Base-by-base conservation (phyloP, 2,113 vertebrate species). In the Hyperopisus bebe region DNA sequence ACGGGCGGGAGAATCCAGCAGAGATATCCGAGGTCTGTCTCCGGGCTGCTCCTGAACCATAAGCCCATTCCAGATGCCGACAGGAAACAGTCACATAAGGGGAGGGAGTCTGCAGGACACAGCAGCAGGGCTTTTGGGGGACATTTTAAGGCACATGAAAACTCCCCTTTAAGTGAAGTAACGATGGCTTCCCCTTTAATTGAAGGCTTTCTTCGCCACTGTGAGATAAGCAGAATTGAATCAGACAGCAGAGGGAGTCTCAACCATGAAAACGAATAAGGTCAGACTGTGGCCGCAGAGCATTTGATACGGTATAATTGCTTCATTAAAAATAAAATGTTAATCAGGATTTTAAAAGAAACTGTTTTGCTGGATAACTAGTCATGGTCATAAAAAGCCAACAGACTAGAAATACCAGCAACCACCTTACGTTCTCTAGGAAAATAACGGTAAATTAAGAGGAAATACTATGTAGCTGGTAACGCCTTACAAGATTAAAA, bases 311-410 rank as follows among this genome's bases (percentile, higher is more conserved):
- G 46, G 24, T 86, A 24, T 86, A 86, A 86, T 35, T 86, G 47
- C 84, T 31, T 86, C 84, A 86, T 86, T 86, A 51, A 86, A 86
- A 86, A 86, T 31, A 86, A 86, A 86, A 50, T 1, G 47, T 27
- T 51, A 86, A 86, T 31, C 47, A 53, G 46, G 84, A 31, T 51
- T 84, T 21, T 50, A 86, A 53, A 86, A 46, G n/a, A 27, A 31
- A 17, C 39, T 44, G 62, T 70, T 48, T 86, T 53, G 84, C 47
- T 86, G 84, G 24, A 86, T 51, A 51, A 15, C 84, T 86, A 86
- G 48, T 51, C 48, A 51, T n/a, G 47, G 39, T 6, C 47, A 86
- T 86, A 11, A 86, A 51, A 35, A 86, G 24, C 47, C 47, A 86
- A 86, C 27, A 86, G 5, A 39, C 35, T 6, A n/a, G 39, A 86